These are phyloP conservation scores for Myioborus miniatus DNA, from an alignment of 2,797 vertebrate genomes.

Conservation along the genomic window DNA sequence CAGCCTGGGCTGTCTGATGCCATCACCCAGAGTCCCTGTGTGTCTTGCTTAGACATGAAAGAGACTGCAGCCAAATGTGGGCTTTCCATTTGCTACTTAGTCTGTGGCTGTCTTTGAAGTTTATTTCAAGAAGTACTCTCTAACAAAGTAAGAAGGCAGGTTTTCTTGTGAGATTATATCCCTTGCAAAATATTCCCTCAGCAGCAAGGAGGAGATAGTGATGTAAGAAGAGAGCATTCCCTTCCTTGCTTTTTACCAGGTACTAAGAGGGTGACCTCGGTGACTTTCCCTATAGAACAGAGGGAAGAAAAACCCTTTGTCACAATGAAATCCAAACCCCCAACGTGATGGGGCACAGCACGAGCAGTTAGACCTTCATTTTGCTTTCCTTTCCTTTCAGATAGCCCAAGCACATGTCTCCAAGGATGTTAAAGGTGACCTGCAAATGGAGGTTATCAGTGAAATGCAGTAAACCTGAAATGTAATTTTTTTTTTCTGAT, in stretches of 20 bases:
- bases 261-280: conserved; percentile 20
- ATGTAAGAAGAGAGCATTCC: conserved; percentile 39
- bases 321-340: conserved; percentile 37
- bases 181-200: conserved; percentile 44
- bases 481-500: neutral
- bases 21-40: conserved; percentile 12
- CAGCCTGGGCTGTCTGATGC: conserved; percentile 30
- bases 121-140: conserved; percentile 39
- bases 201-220: neutral
- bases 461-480: conserved; percentile 37
- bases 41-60: conserved; percentile 49
- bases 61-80: conserved; percentile 38
- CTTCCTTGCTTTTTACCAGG: conserved; percentile 42
- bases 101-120: conserved; percentile 44
- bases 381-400: conserved; percentile 35
- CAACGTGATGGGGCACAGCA: conserved; percentile 21
- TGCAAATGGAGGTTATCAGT: conserved; percentile 44
- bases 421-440: conserved; percentile 41
- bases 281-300: conserved; percentile 46
- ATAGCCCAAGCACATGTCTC: conserved; percentile 16
- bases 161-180: conserved; percentile 49
- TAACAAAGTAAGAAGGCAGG: conserved; percentile 14
- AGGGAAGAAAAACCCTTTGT: conserved; percentile 50
- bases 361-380: conserved; percentile 9
- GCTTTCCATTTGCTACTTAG: conserved; percentile 47